Evolutionary conservation across 2,888 invertebrate genomes (phyloP).

Genomic region (Helleia helle): DNA sequence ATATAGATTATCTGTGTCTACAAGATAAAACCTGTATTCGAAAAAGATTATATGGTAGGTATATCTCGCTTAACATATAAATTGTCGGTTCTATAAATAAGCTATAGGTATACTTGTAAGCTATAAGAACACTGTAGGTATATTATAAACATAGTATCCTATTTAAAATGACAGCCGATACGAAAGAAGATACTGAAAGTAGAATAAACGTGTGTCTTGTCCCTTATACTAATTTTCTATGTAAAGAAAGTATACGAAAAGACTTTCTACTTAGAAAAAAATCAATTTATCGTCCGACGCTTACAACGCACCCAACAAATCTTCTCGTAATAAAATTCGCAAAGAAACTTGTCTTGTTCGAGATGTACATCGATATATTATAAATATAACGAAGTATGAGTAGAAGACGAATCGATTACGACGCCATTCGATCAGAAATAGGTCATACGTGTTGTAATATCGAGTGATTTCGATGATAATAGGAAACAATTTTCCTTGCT

Average conservation of each 20-base stretch:
- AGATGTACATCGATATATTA: background rate
- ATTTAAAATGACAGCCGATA: background rate
- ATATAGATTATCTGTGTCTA: too few relatives aligned
- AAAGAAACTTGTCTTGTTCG: background rate
- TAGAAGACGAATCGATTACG: slow-evolving; percentile 10
- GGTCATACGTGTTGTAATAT: slow-evolving; percentile 24
- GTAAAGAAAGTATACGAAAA: slow-evolving; percentile 22
- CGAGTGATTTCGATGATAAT: slow-evolving; percentile 29
- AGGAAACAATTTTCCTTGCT: slow-evolving; percentile 55
- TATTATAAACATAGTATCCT: background rate
- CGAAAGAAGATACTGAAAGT: background rate
- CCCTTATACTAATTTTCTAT: slow-evolving; percentile 14
- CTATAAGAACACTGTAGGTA: slow-evolving; percentile 11
- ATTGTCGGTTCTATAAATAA: too few relatives aligned
- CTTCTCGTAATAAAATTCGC: background rate
- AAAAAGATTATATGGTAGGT: too few relatives aligned
- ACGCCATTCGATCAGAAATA: slow-evolving; percentile 21
- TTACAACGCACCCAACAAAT: slow-evolving; percentile 37
- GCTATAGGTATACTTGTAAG: background rate
- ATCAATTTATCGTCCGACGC: slow-evolving; percentile 40
- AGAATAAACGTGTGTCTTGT: slow-evolving; percentile 26
- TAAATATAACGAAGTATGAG: background rate
- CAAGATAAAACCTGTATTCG: too few relatives aligned
- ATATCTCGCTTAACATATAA: too few relatives aligned
- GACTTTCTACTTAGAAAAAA: slow-evolving; percentile 24